Evolutionary conservation across 2,797 vertebrate species (phyloP).

Genomic region (Miichthys miiuy): DNA sequence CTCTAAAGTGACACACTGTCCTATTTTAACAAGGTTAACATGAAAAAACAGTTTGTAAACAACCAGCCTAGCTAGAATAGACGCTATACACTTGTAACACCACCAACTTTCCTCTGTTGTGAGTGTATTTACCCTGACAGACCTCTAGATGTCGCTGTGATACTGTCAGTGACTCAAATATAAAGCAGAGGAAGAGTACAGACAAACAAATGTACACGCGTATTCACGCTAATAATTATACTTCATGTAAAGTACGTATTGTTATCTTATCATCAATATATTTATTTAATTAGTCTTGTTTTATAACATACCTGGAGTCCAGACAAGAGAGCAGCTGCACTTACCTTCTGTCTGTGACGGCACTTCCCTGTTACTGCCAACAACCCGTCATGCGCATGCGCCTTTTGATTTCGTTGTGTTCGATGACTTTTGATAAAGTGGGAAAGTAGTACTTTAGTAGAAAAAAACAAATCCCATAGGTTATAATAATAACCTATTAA

Average conservation of each 20-base stretch:
- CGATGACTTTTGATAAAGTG: not conserved
- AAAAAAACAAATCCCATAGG: not conserved
- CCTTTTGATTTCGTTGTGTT: accelerated
- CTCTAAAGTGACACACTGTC: not conserved
- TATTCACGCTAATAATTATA: not conserved
- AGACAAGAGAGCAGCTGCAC: constrained; percentile 1
- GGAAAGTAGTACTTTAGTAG: not conserved
- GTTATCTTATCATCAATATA: not conserved
- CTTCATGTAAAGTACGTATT: not conserved
- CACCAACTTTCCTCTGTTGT: not conserved
- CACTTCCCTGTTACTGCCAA: constrained; percentile 53
- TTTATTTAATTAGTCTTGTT: accelerated
- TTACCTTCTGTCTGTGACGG: not conserved
- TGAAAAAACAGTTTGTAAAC: not conserved
- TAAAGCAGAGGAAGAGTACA: not conserved
- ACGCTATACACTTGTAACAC: not conserved
- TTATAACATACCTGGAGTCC: constrained; percentile 40
- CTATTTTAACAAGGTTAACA: not conserved
- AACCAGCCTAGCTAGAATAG: no score
- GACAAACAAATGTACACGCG: not conserved
- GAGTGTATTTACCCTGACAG: not conserved
- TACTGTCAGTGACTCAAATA: not conserved
- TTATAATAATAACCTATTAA: not conserved
- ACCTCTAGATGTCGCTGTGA: constrained; percentile 52
- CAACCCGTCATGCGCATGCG: constrained; percentile 44